Evolutionary conservation across 2,888 invertebrate genomes (phyloP), one percentile per base, ranked within the genome.

Genomic region (Athalia rosae): DNA sequence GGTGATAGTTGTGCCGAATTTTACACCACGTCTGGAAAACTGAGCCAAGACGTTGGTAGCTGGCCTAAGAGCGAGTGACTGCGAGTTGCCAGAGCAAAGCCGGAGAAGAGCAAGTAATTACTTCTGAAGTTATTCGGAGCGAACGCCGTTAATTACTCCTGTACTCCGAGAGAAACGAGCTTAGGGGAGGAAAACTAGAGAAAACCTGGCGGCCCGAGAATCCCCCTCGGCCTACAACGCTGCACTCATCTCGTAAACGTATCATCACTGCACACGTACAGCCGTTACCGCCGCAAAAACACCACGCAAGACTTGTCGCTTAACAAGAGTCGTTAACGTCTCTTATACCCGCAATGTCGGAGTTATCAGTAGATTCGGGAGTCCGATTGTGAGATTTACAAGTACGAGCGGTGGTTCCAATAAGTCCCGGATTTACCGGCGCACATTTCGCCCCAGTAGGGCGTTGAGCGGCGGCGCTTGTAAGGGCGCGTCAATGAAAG

Each of bases 181-280:
- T 28, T 28, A 28, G 28, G 2, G 28, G n/a, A 53, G 53, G 53
- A 28, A 15, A 67, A 67, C 41, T n/a, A 41, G 67, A 67, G 67
- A 67, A 67, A 67, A 50, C 50, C 50, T 28, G 28, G 50, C 28
- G 53, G 28, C 9, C 48, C 11, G n/a, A 53, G 41, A 41, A 53
- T 53, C 50, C 53, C 53, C 67, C 53, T 9, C 53, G 15, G 15
- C 15, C 28, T 67, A 53, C 50, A 48, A 50, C 15, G 59, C 28
- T 67, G 67, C 67, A 67, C 67, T 67, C 67, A 67, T 67, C 67
- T 41, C 67, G 41, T 67, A 50, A 67, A 67, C 67, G 67, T 28
- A 28, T 41, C 48, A 41, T 67, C 50, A 50, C 53, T 28, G 15
- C 15, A 53, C 53, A 50, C 50, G 50, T 13, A 50, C 50, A 28